Evolutionary conservation across 2,797 vertebrate species (phyloP).

Genomic region (Pipistrellus pygmaeus): DNA sequence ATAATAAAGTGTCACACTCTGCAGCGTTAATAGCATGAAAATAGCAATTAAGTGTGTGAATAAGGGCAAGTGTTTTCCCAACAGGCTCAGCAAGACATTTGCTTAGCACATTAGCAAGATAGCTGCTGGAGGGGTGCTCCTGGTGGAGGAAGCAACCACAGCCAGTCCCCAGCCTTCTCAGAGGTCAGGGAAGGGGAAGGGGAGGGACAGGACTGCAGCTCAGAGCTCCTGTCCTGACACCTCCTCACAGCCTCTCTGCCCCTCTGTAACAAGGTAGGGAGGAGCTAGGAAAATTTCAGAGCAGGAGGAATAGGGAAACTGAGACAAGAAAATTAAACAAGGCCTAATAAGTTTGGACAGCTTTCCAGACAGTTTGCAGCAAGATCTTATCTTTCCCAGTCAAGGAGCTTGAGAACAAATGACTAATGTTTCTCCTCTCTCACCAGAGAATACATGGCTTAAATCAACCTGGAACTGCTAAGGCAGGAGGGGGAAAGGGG

Average conservation of each 20-base stretch:
- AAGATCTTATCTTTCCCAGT: not conserved
- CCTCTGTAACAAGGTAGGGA: not conserved
- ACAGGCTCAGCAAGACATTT: not conserved
- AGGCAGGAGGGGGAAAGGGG: not conserved
- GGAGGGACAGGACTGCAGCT: no score
- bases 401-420: not conserved
- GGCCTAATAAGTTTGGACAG: not conserved
- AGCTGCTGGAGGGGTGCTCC: not conserved
- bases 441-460: not conserved
- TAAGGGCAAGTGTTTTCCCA: slow-evolving; percentile 79
- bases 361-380: not conserved
- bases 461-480: not conserved
- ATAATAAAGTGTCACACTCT: slow-evolving; percentile 69
- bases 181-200: rapidly evolving
- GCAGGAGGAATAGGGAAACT: not conserved
- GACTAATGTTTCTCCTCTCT: not conserved
- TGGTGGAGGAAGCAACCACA: not conserved
- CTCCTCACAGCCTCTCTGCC: not conserved
- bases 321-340: not conserved
- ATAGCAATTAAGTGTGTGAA: slow-evolving; percentile 77
- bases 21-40: slow-evolving; percentile 69
- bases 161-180: not conserved
- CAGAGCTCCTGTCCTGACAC: no score
- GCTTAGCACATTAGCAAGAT: not conserved
- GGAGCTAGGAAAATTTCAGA: not conserved